Conservation (phyloP, 2,797 vertebrate species). For the Cheirogaleus major region DNA sequence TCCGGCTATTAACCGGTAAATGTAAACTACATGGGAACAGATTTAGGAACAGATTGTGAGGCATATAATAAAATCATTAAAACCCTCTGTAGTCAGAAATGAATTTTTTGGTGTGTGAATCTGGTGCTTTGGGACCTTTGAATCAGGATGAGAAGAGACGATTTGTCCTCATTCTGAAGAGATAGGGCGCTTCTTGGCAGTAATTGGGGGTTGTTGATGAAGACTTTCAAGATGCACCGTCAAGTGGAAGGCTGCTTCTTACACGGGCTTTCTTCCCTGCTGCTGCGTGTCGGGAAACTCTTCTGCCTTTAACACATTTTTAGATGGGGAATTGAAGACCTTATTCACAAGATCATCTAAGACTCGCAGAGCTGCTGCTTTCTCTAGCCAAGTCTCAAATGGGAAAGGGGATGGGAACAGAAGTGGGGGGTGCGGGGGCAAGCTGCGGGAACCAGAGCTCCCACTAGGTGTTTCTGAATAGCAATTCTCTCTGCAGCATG, state of each 20-base stretch:
- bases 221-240: constrained; percentile 22
- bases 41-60: constrained; percentile 81
- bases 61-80: constrained; percentile 66
- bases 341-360: constrained; percentile 8
- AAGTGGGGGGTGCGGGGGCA: not conserved
- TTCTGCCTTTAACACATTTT: constrained; percentile 43
- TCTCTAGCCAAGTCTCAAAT: not conserved
- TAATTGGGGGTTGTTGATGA: constrained; percentile 65
- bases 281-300: not conserved
- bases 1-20: constrained; percentile 68
- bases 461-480: not conserved
- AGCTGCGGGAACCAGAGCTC: not conserved
- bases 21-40: constrained; percentile 68
- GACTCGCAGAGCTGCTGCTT: not conserved
- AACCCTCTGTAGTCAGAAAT: constrained; percentile 74
- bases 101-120: constrained; percentile 65
- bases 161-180: constrained; percentile 66
- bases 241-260: constrained; percentile 52
- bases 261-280: constrained; percentile 28
- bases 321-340: not conserved
- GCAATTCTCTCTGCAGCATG: not conserved
- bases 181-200: constrained; percentile 61
- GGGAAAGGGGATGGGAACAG: not conserved
- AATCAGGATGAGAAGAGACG: constrained; percentile 56
- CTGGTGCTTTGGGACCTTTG: constrained; percentile 47